These are phyloP conservation scores for Trichomycterus rosablanca DNA, from an alignment of 2,113 vertebrate genomes.

Conservation along the genomic window DNA sequence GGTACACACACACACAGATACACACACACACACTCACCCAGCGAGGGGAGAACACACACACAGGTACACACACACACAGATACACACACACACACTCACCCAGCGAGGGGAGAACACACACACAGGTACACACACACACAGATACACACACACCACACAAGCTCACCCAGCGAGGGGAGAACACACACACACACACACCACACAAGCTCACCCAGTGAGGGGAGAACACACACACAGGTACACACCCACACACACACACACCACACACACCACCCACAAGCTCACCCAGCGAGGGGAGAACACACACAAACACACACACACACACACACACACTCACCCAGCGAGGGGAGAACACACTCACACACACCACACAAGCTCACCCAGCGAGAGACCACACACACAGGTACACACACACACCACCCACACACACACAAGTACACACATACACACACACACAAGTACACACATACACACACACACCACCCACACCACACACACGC, in stretches of 20 bases:
- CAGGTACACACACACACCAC: too few relatives aligned
- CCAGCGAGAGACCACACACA: conserved; percentile 67
- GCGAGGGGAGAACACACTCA: conserved; percentile 53
- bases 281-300: too few relatives aligned
- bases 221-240: conserved; percentile 7
- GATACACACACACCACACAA: conserved; percentile 71
- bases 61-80: conserved; percentile 7
- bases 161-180: conserved; percentile 76
- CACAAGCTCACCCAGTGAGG: conserved; percentile 78
- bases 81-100: too few relatives aligned
- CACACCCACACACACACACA: conserved; percentile 3
- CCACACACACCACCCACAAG: conserved; percentile 71
- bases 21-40: conserved; percentile 75
- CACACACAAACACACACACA: too few relatives aligned
- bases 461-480: conserved; percentile 70
- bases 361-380: conserved; percentile 7
- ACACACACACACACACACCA: conserved; percentile 73
- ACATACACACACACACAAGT: conserved; percentile 1
- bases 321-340: conserved; percentile 76
- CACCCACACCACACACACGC: conserved; percentile 60
- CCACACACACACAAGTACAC: conserved; percentile 3
- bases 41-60: conserved; percentile 53
- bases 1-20: conserved; percentile 34
- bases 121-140: conserved; percentile 72
- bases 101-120: too few relatives aligned